Conservation (phyloP, 2,888 invertebrate genomes). For the Dermolepida albohirtum region DNA sequence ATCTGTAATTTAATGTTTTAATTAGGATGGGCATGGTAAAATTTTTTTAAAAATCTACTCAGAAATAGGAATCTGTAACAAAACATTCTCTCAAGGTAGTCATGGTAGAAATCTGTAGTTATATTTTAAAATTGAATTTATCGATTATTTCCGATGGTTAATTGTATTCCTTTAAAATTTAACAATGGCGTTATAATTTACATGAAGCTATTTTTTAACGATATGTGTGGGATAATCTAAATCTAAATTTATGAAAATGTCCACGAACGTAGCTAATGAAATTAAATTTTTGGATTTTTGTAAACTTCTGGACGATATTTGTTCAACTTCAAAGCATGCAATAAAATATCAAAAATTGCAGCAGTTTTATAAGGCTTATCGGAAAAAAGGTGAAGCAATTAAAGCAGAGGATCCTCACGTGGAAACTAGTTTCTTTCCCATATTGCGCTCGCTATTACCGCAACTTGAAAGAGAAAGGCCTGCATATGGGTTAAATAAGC, state of each 20-base stretch:
- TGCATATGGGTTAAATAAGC: conserved; percentile 87
- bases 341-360: conserved; percentile 32
- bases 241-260: not conserved
- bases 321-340: conserved; percentile 17
- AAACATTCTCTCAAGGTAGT: no score
- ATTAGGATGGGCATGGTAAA: no score
- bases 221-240: no score
- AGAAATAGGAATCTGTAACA: no score
- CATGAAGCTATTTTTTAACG: no score
- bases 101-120: no score
- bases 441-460: conserved; percentile 87
- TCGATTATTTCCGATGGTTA: no score
- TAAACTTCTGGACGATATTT: conserved; percentile 34
- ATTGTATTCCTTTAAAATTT: no score
- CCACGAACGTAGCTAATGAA: conserved; percentile 32
- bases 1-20: no score
- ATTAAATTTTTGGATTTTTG: conserved; percentile 42
- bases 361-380: conserved; percentile 9
- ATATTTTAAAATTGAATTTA: no score
- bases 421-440: conserved; percentile 75
- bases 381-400: conserved; percentile 57
- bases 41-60: no score
- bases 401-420: conserved; percentile 53
- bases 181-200: no score
- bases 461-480: conserved; percentile 81